These are phyloP conservation scores for Acarapis woodi DNA, from an alignment of 1,140 invertebrate species.

Conservation along the genomic window DNA sequence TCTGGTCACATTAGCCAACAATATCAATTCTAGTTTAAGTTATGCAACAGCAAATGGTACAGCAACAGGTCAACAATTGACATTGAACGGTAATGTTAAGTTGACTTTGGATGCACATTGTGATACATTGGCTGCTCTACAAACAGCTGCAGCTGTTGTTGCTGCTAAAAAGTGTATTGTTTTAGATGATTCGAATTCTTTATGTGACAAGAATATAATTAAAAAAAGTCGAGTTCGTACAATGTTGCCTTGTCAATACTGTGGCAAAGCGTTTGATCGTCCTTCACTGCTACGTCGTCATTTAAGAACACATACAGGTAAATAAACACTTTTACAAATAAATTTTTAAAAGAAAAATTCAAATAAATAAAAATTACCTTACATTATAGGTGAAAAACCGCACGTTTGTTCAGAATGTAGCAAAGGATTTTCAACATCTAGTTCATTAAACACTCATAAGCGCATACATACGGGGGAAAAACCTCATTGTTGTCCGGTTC, in stretches of 20 bases:
- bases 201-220: too few relatives aligned
- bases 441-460: constrained; percentile 74
- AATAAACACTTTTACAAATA: constrained; percentile 21
- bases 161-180: too few relatives aligned
- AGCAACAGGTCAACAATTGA: too few relatives aligned
- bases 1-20: too few relatives aligned
- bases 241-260: constrained; percentile 48
- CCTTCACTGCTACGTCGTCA: constrained; percentile 48
- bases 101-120: too few relatives aligned
- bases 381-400: constrained; percentile 29
- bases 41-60: too few relatives aligned
- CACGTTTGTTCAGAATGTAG: constrained; percentile 85
- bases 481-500: constrained; percentile 57
- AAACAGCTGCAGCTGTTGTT: too few relatives aligned
- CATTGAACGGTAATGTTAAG: too few relatives aligned
- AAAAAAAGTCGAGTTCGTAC: not conserved
- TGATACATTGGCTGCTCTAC: too few relatives aligned
- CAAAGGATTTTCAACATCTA: constrained; percentile 70
- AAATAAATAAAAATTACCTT: not conserved
- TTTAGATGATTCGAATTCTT: too few relatives aligned
- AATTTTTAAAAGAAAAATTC: too few relatives aligned
- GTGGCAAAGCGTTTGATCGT: constrained; percentile 56
- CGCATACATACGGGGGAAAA: constrained; percentile 58
- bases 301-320: constrained; percentile 46
- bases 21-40: too few relatives aligned